Conservation (phyloP, 2,797 vertebrate genomes). For the Cynopterus sphinx region DNA sequence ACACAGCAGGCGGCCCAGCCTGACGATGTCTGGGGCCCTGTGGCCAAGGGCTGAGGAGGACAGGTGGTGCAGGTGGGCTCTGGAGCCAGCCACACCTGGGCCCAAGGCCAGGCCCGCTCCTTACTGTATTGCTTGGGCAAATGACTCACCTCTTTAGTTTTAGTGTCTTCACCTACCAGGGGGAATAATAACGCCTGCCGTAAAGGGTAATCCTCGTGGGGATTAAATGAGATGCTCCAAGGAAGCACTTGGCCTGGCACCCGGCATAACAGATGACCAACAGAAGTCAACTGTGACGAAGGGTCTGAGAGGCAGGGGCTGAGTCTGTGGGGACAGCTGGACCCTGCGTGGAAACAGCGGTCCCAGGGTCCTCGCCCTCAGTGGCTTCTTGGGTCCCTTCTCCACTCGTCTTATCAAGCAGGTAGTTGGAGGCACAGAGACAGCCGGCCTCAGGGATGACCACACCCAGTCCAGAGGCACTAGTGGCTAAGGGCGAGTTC, state of each 20-base stretch:
- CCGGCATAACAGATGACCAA: neutral
- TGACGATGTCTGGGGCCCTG: neutral
- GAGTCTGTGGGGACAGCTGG: neutral
- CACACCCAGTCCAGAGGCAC: neutral
- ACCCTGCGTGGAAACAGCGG: neutral
- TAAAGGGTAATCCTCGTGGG: neutral
- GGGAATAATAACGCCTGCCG: neutral
- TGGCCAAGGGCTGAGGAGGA: neutral
- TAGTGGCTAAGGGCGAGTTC: neutral
- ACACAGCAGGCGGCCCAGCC: neutral
- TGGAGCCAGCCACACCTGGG: neutral
- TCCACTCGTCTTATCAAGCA: neutral
- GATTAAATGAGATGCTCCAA: neutral
- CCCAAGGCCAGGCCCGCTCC: neutral
- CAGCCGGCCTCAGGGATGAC: neutral
- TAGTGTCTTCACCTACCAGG: neutral
- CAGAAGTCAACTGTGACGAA: neutral
- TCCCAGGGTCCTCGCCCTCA: neutral
- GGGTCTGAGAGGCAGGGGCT: neutral
- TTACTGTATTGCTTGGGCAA: neutral
- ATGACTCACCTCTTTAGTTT: neutral
- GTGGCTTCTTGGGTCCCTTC: neutral
- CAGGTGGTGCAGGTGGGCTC: rapidly evolving
- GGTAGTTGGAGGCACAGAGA: neutral
- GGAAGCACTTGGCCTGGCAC: neutral